phyloP scores from a whole-genome alignment of 2,888 invertebrate species.

The Microctonus hyperodae region DNA sequence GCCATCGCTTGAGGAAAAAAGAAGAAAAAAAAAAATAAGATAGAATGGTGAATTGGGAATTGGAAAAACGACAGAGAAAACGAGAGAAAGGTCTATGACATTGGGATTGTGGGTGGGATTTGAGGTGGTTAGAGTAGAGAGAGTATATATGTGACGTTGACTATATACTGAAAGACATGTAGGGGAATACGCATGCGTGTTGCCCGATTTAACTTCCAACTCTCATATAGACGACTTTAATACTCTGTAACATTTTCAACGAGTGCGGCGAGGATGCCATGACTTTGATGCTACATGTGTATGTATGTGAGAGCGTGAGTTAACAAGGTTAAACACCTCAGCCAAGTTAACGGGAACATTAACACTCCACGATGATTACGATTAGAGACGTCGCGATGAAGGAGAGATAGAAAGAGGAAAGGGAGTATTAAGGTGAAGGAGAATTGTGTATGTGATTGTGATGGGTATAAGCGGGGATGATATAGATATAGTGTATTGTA shows the following conservation, averaged over 20 bases:
- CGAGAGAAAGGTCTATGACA: not conserved
- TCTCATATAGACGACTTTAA: conserved; percentile 20
- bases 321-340: conserved; percentile 64
- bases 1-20: not conserved
- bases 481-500: conserved; percentile 21
- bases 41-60: conserved; percentile 10
- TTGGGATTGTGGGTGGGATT: conserved; percentile 7
- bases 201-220: conserved; percentile 25
- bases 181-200: conserved; percentile 40
- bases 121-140: conserved; percentile 15
- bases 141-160: conserved; percentile 13
- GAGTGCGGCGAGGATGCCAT: conserved; percentile 23
- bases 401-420: conserved; percentile 40
- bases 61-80: conserved; percentile 6
- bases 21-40: conserved; percentile 10
- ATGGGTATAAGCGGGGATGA: conserved; percentile 4
- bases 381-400: conserved; percentile 58
- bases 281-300: conserved; percentile 23
- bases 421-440: conserved; percentile 37
- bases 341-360: conserved; percentile 62
- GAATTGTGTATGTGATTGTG: conserved; percentile 22
- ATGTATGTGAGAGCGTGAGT: conserved; percentile 42
- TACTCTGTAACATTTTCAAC: conserved; percentile 1
- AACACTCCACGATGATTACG: conserved; percentile 62
- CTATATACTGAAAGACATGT: not conserved